These are phyloP conservation scores for Alces alces DNA, from an alignment of 2,113 vertebrate genomes.

Conservation along the genomic window DNA sequence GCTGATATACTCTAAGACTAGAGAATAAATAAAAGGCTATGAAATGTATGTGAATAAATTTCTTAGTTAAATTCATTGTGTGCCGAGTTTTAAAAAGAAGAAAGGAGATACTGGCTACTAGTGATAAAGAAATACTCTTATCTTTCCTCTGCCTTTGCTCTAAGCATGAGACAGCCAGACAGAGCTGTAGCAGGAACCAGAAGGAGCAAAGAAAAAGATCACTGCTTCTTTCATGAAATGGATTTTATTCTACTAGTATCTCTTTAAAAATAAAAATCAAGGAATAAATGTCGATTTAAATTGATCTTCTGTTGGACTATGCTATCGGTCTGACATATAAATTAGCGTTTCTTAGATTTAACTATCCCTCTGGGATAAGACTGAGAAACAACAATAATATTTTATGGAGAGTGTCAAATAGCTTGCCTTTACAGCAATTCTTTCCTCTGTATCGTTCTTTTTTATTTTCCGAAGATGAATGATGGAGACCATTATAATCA, in stretches of 20 bases:
- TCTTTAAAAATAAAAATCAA: conserved; percentile 68
- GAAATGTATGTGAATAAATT: background rate
- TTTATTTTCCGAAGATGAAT: background rate
- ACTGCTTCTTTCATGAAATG: conserved; percentile 46
- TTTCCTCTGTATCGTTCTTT: background rate
- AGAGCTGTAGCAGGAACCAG: conserved; percentile 1
- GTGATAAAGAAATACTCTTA: background rate
- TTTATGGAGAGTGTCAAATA: conserved; percentile 56
- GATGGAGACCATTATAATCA: background rate
- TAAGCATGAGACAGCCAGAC: background rate
- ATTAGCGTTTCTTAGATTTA: conserved; percentile 66
- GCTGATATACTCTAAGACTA: background rate
- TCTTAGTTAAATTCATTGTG: background rate
- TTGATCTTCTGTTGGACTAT: conserved; percentile 59
- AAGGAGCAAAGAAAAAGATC: background rate
- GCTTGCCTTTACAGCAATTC: conserved; percentile 45
- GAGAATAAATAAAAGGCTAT: background rate
- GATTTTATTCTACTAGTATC: conserved; percentile 46
- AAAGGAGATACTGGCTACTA: background rate
- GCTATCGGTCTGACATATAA: conserved; percentile 60
- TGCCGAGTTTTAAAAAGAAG: background rate
- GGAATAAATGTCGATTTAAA: conserved; percentile 64
- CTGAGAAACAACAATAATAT: conserved; percentile 68
- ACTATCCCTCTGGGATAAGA: conserved; percentile 59
- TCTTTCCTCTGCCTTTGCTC: background rate